phyloP scores from a whole-genome alignment of 2,888 invertebrate genomes.

The Hydraecia micacea region DNA sequence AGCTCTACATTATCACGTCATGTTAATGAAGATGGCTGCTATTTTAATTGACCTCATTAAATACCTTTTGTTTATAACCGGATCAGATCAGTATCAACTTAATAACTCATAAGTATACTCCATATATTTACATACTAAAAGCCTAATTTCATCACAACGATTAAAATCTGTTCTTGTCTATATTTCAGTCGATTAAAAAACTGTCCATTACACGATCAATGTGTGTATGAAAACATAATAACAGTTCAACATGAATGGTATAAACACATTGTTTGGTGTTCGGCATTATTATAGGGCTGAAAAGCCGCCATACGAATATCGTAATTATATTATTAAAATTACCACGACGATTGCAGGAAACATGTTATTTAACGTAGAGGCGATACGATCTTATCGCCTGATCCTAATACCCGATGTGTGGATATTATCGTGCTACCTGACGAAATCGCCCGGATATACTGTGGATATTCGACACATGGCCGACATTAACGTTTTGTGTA shows the following conservation, averaged over 20 bases:
- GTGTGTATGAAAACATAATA: constrained; percentile 71
- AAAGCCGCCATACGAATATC: constrained; percentile 84
- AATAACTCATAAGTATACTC: neutral
- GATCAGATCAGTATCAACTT: neutral
- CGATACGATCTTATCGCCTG: constrained; percentile 88
- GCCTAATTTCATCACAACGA: constrained; percentile 31
- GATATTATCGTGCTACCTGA: constrained; percentile 88
- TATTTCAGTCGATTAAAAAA: constrained; percentile 46
- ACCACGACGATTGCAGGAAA: constrained; percentile 89
- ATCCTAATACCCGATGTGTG: constrained; percentile 89
- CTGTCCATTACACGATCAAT: constrained; percentile 59
- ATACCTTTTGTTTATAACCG: neutral
- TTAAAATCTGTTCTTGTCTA: constrained; percentile 39
- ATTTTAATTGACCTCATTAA: neutral
- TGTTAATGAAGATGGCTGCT: neutral
- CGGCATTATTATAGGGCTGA: constrained; percentile 81
- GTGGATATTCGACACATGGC: constrained; percentile 81
- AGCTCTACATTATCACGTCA: neutral
- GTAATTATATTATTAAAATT: constrained; percentile 90
- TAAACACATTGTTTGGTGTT: constrained; percentile 75
- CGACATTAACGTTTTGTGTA: constrained; percentile 70
- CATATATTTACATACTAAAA: constrained; percentile 28
- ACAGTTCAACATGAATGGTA: constrained; percentile 64
- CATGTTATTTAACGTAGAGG: constrained; percentile 88
- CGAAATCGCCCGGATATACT: constrained; percentile 84